phyloP scores from a whole-genome alignment of 2,113 vertebrate genomes.

The Labeo rohita region DNA sequence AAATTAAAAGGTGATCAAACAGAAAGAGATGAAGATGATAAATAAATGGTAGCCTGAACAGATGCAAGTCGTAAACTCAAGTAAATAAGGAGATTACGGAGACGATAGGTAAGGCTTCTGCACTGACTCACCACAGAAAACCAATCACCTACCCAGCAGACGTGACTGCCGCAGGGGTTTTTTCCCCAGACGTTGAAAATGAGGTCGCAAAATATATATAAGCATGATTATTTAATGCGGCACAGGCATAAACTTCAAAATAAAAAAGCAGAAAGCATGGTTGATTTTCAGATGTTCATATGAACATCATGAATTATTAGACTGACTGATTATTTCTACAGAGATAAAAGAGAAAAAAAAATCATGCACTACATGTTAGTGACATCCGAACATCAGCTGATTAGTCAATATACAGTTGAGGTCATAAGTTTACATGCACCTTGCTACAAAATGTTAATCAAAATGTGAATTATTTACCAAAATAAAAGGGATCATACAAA shows the following conservation, averaged over 20 bases:
- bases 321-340: background rate
- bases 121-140: conserved; percentile 24
- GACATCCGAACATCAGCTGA: background rate
- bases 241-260: background rate
- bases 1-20: conserved; percentile 13
- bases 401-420: background rate
- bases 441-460: no score
- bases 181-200: background rate
- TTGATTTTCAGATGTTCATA: background rate
- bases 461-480: no score
- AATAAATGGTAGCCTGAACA: background rate
- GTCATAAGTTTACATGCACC: no score
- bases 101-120: conserved; percentile 12
- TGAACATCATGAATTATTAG: background rate
- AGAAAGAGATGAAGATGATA: conserved; percentile 2
- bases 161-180: conserved; percentile 7
- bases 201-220: conserved; percentile 2
- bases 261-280: background rate
- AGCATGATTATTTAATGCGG: background rate
- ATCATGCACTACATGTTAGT: background rate
- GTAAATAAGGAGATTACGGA: conserved; percentile 16
- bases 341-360: background rate
- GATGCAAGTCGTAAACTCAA: conserved; percentile 9
- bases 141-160: conserved; percentile 7
- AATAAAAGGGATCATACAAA: no score